These are phyloP conservation scores for Crypturellus undulatus DNA, from an alignment of 2,113 vertebrate genomes.

Conservation along the genomic window DNA sequence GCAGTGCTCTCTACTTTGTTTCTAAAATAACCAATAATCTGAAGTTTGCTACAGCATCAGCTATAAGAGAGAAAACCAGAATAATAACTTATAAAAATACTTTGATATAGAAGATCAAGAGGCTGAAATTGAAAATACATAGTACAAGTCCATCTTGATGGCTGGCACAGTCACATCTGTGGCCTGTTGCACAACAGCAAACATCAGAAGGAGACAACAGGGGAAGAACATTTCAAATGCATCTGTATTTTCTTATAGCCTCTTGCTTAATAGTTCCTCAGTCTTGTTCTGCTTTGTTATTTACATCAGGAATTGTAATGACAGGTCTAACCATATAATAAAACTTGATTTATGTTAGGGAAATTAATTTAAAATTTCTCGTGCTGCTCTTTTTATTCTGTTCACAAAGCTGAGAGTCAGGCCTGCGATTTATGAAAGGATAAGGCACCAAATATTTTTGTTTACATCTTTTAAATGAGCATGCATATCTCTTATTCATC, in stretches of 20 bases:
- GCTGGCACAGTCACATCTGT: not conserved
- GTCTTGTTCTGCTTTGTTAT: not conserved
- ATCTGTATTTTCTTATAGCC: not conserved
- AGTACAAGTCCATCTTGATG: not conserved
- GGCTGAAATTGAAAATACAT: conserved; percentile 53
- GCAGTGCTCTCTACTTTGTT: not conserved
- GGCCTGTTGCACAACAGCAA: conserved; percentile 24
- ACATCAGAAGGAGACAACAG: not conserved
- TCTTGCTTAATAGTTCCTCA: not conserved
- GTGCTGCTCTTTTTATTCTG: not conserved
- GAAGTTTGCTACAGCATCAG: not conserved
- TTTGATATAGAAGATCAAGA: conserved; percentile 47
- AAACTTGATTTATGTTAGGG: conserved; percentile 9
- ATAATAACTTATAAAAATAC: not conserved
- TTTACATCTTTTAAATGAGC: not conserved
- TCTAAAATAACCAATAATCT: not conserved
- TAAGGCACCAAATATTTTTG: not conserved
- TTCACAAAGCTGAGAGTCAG: not conserved
- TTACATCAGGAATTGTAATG: not conserved
- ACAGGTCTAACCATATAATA: not conserved
- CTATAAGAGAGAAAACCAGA: conserved; percentile 22
- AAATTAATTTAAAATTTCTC: not conserved
- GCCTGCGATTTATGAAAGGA: not conserved
- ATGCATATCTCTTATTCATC: not conserved
- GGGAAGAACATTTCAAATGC: conserved; percentile 2